Base-by-base conservation (phyloP, 2,888 invertebrate genomes). In the Phrixothrix hirtus region DNA sequence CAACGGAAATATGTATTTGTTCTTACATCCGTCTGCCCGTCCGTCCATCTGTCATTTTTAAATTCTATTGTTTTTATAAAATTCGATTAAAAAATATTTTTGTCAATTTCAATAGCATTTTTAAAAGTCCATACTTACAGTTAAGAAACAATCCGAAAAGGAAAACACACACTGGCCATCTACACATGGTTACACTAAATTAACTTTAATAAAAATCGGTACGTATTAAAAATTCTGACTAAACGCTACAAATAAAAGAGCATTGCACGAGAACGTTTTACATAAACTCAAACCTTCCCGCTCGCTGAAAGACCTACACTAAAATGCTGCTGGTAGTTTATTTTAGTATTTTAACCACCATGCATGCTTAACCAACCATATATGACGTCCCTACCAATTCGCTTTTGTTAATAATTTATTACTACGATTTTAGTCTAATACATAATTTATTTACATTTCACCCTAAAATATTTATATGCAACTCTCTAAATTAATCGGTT, bases 1-100 rank as follows among this genome's bases (percentile, higher is more conserved):
- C 67, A 61, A 61, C 66, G 67, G 69, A 68, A 61, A 62, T 58
- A 54, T 39, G 44, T 43, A 47, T 53, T 55, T 53, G 45, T 31
- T 53, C 54, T 47, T 54, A 49, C 52, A 47, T 54, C 58, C 53
- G 48, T 52, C 14, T 45, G 45, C 39, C 54, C n/a, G n/a, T n/a
- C n/a, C n/a, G n/a, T n/a, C n/a, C 54, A 54, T 48, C 48, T 53
- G 31, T n/a, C 16, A 10, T 26, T 46, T 46, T 26, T 21, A 36
- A 36, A n/a, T n/a, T n/a, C n/a, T n/a, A n/a, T n/a, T n/a, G n/a
- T n/a, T n/a, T n/a, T n/a, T n/a, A n/a, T n/a, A n/a, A n/a, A n/a
- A n/a, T n/a, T n/a, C n/a, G n/a, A n/a, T n/a, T n/a, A n/a, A n/a
- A n/a, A n/a, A n/a, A n/a, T n/a, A n/a, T n/a, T n/a, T n/a, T n/a